Evolutionary conservation across 2,113 vertebrate genomes (phyloP).

Genomic region (Periophthalmodon schlosseri): DNA sequence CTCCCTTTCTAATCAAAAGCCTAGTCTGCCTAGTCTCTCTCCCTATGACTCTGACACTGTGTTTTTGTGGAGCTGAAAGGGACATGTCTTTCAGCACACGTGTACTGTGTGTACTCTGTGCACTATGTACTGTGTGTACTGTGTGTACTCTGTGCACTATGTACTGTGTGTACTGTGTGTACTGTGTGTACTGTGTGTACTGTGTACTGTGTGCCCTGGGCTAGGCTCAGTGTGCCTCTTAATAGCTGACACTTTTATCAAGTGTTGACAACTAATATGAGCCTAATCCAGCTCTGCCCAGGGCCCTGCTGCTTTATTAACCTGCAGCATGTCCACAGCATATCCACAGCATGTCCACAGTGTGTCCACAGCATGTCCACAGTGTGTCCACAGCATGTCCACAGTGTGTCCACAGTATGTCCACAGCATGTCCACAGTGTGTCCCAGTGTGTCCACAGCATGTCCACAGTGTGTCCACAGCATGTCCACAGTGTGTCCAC

Average conservation of each 20-base stretch:
- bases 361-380: conserved; percentile 71
- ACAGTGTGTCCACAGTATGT: too few relatives aligned
- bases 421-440: conserved; percentile 86
- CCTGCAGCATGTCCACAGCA: conserved; percentile 81
- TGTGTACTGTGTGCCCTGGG: conserved; percentile 76
- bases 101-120: conserved; percentile 31
- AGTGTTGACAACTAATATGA: conserved; percentile 89
- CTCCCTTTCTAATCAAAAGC: background rate
- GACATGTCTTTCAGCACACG: conserved; percentile 75
- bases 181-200: too few relatives aligned
- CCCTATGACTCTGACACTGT: conserved; percentile 21
- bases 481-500: too few relatives aligned
- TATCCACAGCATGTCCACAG: conserved; percentile 87
- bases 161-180: too few relatives aligned
- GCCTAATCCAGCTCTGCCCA: conserved; percentile 70
- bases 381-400: conserved; percentile 48
- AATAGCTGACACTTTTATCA: conserved; percentile 98
- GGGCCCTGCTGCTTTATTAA: conserved; percentile 88
- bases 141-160: too few relatives aligned
- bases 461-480: conserved; percentile 68
- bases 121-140: too few relatives aligned
- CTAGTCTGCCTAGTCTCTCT: background rate
- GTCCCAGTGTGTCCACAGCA: conserved; percentile 68
- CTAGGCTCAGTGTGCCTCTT: conserved; percentile 86
- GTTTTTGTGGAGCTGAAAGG: conserved; percentile 60